These are phyloP conservation scores for Steromphala cineraria DNA, from an alignment of 2,888 invertebrate species.

Conservation along the genomic window DNA sequence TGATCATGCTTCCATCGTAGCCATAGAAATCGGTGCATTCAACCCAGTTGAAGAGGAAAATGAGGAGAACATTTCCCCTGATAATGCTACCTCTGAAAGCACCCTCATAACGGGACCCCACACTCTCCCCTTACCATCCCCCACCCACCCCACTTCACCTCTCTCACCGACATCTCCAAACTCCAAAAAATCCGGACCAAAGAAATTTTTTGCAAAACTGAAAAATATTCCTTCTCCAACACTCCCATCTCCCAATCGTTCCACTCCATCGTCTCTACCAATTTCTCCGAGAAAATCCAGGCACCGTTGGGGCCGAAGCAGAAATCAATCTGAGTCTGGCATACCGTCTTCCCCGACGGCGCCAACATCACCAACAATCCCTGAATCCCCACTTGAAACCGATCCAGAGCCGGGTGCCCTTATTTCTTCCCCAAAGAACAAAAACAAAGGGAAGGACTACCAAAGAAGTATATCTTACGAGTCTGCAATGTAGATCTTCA, in stretches of 20 bases:
- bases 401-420: conserved; percentile 19
- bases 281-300: conserved; percentile 43
- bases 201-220: conserved; percentile 64
- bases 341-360: conserved; percentile 26
- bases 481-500: conserved; percentile 23
- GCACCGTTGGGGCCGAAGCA: conserved; percentile 25
- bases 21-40: conserved; percentile 82
- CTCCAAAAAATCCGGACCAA: conserved; percentile 59
- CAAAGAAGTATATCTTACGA: conserved; percentile 31
- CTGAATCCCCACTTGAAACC: conserved; percentile 39
- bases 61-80: background rate
- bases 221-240: conserved; percentile 50
- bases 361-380: conserved; percentile 44
- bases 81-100: background rate
- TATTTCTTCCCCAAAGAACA: background rate
- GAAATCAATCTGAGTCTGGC: conserved; percentile 32
- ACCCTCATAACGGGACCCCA: background rate
- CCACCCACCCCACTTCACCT: background rate
- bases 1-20: conserved; percentile 90
- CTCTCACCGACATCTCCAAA: conserved; percentile 28
- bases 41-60: conserved; percentile 59
- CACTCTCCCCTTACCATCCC: conserved; percentile 6
- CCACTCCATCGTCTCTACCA: conserved; percentile 35
- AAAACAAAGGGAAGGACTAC: conserved; percentile 8
- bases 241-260: conserved; percentile 16